Base-by-base conservation (phyloP, 2,797 vertebrate species). In the Enteromius trimaculatus region DNA sequence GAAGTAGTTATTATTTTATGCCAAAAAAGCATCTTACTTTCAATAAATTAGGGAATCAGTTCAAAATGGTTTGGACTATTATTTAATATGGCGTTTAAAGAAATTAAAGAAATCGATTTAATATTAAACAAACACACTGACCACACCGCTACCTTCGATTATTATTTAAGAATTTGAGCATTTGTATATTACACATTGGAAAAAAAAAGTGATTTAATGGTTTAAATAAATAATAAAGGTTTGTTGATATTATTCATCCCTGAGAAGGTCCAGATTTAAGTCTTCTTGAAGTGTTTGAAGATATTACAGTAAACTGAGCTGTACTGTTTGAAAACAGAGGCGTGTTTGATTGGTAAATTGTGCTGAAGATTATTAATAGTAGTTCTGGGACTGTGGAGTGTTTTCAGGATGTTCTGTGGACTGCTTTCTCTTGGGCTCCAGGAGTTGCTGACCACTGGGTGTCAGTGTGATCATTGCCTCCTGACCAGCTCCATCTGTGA, bases 381-480 rank as follows among this genome's bases (percentile, higher is more conserved):
- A 14, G 10, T 58, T 58, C 4, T 31, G 70, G 42, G 44, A 72
- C 26, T 3, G 29, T 16, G 42, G 2, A 2, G 13, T 21, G 37
- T 68, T n/a, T 39, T 39, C 65, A 21, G 8, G 65, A 68, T n/a
- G 9, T 39, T 21, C 51, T 19, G 17, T 53, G 51, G 49, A 53
- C 47, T 7, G 17, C 2, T 23, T 23, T 42, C 11, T 23, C 31
- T 66, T 37, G 34, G 64, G 31, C 64, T 21, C 3, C 0, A 37
- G 29, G 39, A 44, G 66, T 2, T 14, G 3, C 37, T 69, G 68
- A 70, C 93, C 94, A 94, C 87, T 89, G 90, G 93, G 91, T 92
- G 94, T 92, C 58, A 90, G 92, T 93, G 84, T 44, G 91, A 87
- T 75, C 90, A 88, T 90, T 89, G 72, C 62, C 49, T 19, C 6